phyloP scores from a whole-genome alignment of 2,888 invertebrate species.

The Metalampra italica region DNA sequence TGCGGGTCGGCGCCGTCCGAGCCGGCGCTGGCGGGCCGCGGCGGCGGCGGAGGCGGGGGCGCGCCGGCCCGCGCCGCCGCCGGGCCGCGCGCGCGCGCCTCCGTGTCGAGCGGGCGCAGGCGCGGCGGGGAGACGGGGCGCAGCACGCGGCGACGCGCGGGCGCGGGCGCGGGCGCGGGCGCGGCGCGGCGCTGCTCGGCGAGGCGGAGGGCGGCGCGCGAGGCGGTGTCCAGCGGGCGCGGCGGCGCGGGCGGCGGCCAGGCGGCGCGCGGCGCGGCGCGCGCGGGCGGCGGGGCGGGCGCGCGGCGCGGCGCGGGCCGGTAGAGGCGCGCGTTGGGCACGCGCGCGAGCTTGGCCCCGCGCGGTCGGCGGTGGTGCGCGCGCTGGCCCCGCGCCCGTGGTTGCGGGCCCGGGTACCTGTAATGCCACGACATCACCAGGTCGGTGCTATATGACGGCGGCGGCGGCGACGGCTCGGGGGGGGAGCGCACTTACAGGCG shows the following conservation, averaged over 20 bases:
- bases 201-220: conserved; percentile 27
- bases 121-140: conserved; percentile 16
- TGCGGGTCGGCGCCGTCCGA: conserved; percentile 85
- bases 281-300: conserved; percentile 24
- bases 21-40: conserved; percentile 72
- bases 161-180: conserved; percentile 7
- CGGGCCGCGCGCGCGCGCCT: conserved; percentile 11
- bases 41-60: conserved; percentile 9
- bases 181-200: conserved; percentile 11
- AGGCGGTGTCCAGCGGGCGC: conserved; percentile 24
- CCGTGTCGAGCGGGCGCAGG: conserved; percentile 16
- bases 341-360: conserved; percentile 6
- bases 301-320: conserved; percentile 38
- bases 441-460: background rate
- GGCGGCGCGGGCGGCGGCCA: conserved; percentile 34
- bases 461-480: background rate
- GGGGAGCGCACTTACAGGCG: conserved; percentile 44
- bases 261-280: conserved; percentile 24
- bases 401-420: conserved; percentile 41
- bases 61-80: conserved; percentile 3
- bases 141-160: conserved; percentile 5
- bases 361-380: conserved; percentile 29
- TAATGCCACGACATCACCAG: background rate
- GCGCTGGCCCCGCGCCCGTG: conserved; percentile 13
- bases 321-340: conserved; percentile 60